Evolutionary conservation across 2,888 invertebrate genomes (phyloP), one percentile per base, ranked within the genome.

Genomic region (Ormyrus thymus): DNA sequence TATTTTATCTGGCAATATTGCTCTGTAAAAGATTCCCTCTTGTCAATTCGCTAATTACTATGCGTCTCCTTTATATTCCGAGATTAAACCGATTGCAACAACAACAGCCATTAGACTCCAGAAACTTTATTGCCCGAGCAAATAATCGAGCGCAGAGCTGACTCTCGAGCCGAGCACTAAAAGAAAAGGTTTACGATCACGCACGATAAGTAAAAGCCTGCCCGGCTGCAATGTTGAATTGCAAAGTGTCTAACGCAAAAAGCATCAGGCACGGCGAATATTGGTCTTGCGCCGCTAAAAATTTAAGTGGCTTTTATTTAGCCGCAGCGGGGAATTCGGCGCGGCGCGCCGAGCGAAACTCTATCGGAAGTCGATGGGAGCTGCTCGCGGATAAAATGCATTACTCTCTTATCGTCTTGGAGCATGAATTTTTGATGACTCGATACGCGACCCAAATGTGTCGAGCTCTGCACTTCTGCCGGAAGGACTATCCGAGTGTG

Each of bases 131-230:
- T 29, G 29, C 29, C 4, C 7, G 29, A 6, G 48, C 56, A 13
- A 76, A 69, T 68, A 15, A 55, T 9, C 61, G 64, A 43, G 10
- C 13, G 50, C 5, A 51, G 65, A 76, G 65, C 70, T 76, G 58
- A 64, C 64, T 43, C 62, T 29, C 7, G 10, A 43, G 50, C 45
- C 9, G 15, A 11, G 10, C 5, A 8, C 62, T 56, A 50, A 51
- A 58, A 76, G 64, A 45, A 76, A 71, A 76, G 64, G 50, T 71
- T 70, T 70, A 76, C 76, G 61, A 76, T 29, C 29, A 29, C 29
- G 29, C 29, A 29, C 29, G 29, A 29, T 29, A 29, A 29, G 29
- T 29, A 29, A 29, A 29, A 29, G 29, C 29, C 4, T 29, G 29
- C 29, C 29, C 29, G 29, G 3, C 29, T 29, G 29, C 29, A n/a